Percentiles rank a stretch among this genome's conserved stretches.
phyloP scores from a whole-genome alignment of 2,113 vertebrate species.

The Sinocyclocheilus grahami region DNA sequence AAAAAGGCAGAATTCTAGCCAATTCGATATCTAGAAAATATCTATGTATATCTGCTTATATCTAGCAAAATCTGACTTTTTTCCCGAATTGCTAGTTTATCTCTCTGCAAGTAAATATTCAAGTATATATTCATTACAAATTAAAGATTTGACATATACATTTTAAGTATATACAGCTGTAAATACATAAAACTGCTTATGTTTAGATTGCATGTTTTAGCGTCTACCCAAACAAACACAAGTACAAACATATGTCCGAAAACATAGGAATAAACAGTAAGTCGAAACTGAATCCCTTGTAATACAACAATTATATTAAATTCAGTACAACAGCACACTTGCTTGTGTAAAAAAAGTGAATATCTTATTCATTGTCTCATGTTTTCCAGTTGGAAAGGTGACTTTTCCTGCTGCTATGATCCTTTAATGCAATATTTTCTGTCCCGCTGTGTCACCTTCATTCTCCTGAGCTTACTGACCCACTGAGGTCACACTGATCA shows the following conservation, averaged over 20 bases:
- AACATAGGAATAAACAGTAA: background rate
- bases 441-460: conserved; percentile 31
- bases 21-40: too few relatives aligned
- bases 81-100: too few relatives aligned
- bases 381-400: conserved; percentile 29
- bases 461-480: conserved; percentile 47
- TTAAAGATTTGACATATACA: too few relatives aligned
- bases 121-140: too few relatives aligned
- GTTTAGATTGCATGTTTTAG: background rate
- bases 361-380: background rate
- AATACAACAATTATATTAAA: background rate
- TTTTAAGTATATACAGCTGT: background rate
- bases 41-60: too few relatives aligned
- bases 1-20: too few relatives aligned
- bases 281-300: background rate
- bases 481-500: conserved; percentile 58
- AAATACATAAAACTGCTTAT: background rate
- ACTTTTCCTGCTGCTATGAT: conserved; percentile 50
- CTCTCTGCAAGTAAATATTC: too few relatives aligned
- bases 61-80: too few relatives aligned
- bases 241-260: background rate
- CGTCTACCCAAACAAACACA: background rate
- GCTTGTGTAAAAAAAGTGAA: background rate
- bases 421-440: conserved; percentile 51
- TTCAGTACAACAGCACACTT: background rate